Evolutionary conservation across 2,113 vertebrate species (phyloP), one percentile per base, ranked within the genome.

Genomic region (Petaurus breviceps): DNA sequence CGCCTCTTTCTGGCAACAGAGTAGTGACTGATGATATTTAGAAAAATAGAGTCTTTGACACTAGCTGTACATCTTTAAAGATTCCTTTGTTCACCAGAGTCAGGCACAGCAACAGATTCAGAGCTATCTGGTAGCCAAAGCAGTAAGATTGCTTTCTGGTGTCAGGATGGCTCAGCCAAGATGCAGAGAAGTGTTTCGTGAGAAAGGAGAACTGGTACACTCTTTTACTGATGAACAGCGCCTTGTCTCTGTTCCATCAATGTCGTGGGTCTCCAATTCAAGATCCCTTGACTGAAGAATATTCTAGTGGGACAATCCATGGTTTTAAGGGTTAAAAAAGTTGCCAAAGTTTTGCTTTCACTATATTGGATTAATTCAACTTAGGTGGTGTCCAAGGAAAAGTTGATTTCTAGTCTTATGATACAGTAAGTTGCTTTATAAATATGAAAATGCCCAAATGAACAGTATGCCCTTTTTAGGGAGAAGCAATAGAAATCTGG

Each of bases 41-140:
- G 37, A 77, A 77, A 77, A 77, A n/a, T 37, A 99, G 99, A 97
- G 95, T 99, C 96, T 99, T 99, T 22, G 99, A 99, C 97, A 99
- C 99, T 90, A 98, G 98, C 31, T 97, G 97, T 55, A 0, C 99
- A 77, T 95, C 98, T 0, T 10, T 98, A 0, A 16, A 94, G 0
- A 51, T 96, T 54, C 96, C 98, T 0, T 43, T 98, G 46, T 96
- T 99, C 92, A 98, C 97, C 22, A 98, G 98, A 2, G 89, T 99
- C 98, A 98, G 97, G 46, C 99, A 99, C 23, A 97, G 99, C 97
- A 99, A 98, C 96, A 96, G 99, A 93, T 98, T 99, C 54, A 98
- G 98, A n/a, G 99, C 99, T n/a, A n/a, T n/a, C n/a, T n/a, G n/a
- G n/a, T n/a, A 99, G 98, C 99, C 99, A 26, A 99, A 99, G 54